These are phyloP conservation scores for Heliconius hortense DNA, from an alignment of 2,888 invertebrate species.

Conservation along the genomic window DNA sequence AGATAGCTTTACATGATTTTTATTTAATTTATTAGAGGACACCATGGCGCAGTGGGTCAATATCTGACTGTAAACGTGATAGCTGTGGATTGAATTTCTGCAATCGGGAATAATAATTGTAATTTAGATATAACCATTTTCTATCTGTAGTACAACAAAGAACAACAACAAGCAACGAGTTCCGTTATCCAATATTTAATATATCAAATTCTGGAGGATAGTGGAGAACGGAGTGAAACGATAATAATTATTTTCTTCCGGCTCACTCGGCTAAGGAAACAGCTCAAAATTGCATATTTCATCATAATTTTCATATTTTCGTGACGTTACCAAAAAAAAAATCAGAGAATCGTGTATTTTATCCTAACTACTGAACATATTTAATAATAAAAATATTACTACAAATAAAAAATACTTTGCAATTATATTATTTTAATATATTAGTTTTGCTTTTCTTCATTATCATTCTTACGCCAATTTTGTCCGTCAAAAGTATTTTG, in stretches of 20 bases:
- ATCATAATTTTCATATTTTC: not conserved
- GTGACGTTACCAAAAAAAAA: too few relatives aligned
- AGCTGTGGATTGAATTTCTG: not conserved
- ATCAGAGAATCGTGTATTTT: too few relatives aligned
- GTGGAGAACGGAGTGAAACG: too few relatives aligned
- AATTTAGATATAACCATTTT: too few relatives aligned
- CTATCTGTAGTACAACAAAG: not conserved
- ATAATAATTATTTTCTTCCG: too few relatives aligned
- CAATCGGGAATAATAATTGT: not conserved
- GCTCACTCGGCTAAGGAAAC: too few relatives aligned
- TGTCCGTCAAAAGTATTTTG: constrained; percentile 10
- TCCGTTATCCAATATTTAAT: not conserved
- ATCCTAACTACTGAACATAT: too few relatives aligned
- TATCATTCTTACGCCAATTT: constrained; percentile 26
- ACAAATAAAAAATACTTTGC: not conserved
- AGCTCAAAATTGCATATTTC: not conserved
- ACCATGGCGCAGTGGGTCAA: not conserved
- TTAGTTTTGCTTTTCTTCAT: constrained; percentile 6
- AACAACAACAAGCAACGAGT: not conserved
- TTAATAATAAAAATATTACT: not conserved
- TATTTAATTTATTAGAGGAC: too few relatives aligned
- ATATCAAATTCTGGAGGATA: not conserved
- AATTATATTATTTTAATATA: not conserved
- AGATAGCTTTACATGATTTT: not conserved
- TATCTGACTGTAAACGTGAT: not conserved